Base-by-base conservation (phyloP, 2,888 invertebrate genomes). In the Lithophane socia region DNA sequence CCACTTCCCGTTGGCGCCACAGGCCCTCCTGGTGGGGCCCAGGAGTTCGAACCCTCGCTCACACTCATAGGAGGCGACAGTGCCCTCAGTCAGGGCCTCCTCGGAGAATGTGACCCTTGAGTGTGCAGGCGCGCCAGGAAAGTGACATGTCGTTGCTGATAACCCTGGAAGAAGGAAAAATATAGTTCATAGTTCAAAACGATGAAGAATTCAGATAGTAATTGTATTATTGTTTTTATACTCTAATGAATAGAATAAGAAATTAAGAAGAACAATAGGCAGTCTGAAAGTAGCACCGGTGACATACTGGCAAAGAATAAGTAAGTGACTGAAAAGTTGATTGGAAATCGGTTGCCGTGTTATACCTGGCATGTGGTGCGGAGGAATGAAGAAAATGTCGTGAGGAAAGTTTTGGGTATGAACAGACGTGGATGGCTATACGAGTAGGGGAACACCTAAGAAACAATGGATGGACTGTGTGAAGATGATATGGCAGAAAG, bases 81-180 rank as follows among this genome's bases (percentile, higher is more conserved):
- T 97, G 21, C 98, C 98, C 13, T 96, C 96, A 12, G 92, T 86
- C 63, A 97, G 91, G 66, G 94, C 94, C 63, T 97, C 98, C 90
- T 97, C 97, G 37, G 98, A 98, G 94, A 99, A 99, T 42, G 97
- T 97, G 58, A 99, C 98, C 66, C 97, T 97, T 76, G 98, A 98
- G 95, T 99, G 99, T 2, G 99, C 99, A 16, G 99, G 99, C 0
- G 98, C 98, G 16, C 99, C 99, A 0, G 99, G 99, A 95, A 99
- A 99, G 86, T 98, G 97, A 93, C 99, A 99, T 69, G 87, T 88
- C 3, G 94, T 91, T 29, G 91, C 88, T 69, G 86, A 93, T 73
- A 91, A 90, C 29, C 93, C 95, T 95, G 93, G 0, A 61, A 70
- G 24, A 61, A 71, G 52, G n/a, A 77, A 21, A 75, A 2, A 24